phyloP scores from a whole-genome alignment of 2,113 vertebrate genomes.

The Nothoprocta perdicaria region DNA sequence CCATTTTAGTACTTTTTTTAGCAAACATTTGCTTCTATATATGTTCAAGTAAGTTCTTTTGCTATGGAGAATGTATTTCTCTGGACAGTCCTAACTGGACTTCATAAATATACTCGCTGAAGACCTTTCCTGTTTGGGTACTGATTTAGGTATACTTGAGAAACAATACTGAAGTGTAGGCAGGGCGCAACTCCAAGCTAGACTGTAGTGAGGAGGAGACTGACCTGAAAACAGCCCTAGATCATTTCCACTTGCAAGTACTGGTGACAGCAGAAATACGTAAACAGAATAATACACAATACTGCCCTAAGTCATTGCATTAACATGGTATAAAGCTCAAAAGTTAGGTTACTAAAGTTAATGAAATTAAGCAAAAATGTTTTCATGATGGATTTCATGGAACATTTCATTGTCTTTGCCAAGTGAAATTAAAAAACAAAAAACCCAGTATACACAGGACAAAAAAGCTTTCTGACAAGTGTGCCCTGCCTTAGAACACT shows the following conservation, averaged over 20 bases:
- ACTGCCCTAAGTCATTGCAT: background rate
- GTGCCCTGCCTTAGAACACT: background rate
- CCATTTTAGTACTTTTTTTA: background rate
- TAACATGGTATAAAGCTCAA: background rate
- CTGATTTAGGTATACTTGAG: background rate
- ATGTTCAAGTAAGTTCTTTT: conserved; percentile 1
- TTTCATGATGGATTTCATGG: background rate
- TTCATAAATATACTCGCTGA: background rate
- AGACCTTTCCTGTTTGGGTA: background rate
- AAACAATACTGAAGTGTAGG: background rate
- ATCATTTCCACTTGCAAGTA: background rate
- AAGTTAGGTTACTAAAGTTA: background rate
- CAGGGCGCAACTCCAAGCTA: background rate
- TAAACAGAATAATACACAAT: background rate
- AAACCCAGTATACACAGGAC: background rate
- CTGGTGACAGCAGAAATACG: background rate
- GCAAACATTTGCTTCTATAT: background rate
- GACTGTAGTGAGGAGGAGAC: background rate
- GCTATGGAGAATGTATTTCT: background rate
- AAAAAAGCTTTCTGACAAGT: background rate
- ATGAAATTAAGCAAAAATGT: background rate
- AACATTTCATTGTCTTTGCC: background rate
- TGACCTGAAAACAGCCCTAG: background rate
- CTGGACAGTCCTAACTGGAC: background rate
- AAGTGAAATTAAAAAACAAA: background rate